Base-by-base conservation (phyloP, 2,797 vertebrate species). In the Neosalanx taihuensis region DNA sequence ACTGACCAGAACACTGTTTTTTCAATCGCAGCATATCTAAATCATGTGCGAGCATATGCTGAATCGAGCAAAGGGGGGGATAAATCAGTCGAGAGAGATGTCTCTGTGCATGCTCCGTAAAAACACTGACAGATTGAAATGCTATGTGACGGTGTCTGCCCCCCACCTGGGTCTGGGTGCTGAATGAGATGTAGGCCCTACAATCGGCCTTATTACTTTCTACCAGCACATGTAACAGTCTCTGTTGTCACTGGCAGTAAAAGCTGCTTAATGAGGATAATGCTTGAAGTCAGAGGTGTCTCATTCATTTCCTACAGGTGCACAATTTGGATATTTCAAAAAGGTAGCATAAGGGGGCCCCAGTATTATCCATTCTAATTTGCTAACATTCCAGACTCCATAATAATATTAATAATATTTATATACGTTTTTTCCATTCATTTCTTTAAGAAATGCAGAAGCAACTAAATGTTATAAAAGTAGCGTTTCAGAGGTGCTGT, bases 41-140 rank as follows among this genome's bases (percentile, higher is more conserved):
- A 70, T 74, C 68, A 64, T n/a, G 17, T n/a, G 62, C 46, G 30
- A 58, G 41, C 61, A 49, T 41, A 57, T 26, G n/a, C 15, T 18
- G 37, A 20, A 66, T 53, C 13, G 37, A 31, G 26, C 6, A 23
- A 60, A 30, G 64, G 41, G 69, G 56, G 13, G 63, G 49, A 29
- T 76, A 72, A 76, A 76, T 76, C 74, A 72, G 37, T 35, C n/a
- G 31, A 13, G 35, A 46, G 63, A 46, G 63, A 69, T 69, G 49
- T 69, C 51, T 63, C 12, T 33, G 17, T 59, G 65, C 64, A 64
- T 26, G 0, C 31, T 63, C 57, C 12, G 62, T 20, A 64, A 57
- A 35, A 69, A 60, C 57, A 12, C 64, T 65, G 61, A 75, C 63
- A 67, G 56, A 64, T 12, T 57, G 62, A 67, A 59, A 71, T 23